A percentile compares a stretch with the other conserved stretches of the same genome.
Conservation (phyloP, 2,113 vertebrate species). For the Paracanthobrama guichenoti region DNA sequence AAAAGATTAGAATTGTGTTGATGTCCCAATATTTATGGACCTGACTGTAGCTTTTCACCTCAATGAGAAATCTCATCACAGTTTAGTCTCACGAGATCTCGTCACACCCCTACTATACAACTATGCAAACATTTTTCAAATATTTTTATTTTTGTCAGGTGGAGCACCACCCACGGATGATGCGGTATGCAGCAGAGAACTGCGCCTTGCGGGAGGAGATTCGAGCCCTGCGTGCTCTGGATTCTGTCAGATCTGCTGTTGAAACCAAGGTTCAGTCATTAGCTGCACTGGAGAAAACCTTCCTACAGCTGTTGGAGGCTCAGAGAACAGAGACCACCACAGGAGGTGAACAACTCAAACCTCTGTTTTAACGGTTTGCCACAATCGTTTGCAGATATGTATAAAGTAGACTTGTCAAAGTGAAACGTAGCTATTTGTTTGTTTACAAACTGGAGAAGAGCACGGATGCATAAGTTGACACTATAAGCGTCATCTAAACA, state of each 20-base stretch:
- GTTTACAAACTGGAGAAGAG: neutral
- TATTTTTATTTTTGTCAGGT: constrained; percentile 70
- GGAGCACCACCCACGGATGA: constrained; percentile 90
- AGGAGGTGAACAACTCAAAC: constrained; percentile 63
- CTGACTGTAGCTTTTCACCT: no score
- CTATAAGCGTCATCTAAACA: no score
- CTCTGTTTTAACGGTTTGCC: neutral
- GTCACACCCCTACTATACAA: no score
- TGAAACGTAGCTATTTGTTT: neutral
- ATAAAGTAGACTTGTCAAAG: no score
- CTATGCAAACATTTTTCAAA: no score
- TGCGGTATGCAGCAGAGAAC: constrained; percentile 90
- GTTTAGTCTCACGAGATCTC: no score
- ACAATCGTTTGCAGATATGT: no score
- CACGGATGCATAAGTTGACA: neutral
- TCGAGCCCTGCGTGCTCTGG: constrained; percentile 80
- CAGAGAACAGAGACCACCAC: constrained; percentile 68
- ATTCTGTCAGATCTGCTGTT: constrained; percentile 72
- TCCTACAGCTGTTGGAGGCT: constrained; percentile 72
- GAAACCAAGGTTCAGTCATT: constrained; percentile 64
- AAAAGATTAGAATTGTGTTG: no score
- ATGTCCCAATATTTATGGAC: no score
- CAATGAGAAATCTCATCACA: no score
- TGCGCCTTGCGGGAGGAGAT: constrained; percentile 88
- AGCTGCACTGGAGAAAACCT: constrained; percentile 81